Conservation (phyloP, 2,113 vertebrate genomes). For the Chaetura pelagica region DNA sequence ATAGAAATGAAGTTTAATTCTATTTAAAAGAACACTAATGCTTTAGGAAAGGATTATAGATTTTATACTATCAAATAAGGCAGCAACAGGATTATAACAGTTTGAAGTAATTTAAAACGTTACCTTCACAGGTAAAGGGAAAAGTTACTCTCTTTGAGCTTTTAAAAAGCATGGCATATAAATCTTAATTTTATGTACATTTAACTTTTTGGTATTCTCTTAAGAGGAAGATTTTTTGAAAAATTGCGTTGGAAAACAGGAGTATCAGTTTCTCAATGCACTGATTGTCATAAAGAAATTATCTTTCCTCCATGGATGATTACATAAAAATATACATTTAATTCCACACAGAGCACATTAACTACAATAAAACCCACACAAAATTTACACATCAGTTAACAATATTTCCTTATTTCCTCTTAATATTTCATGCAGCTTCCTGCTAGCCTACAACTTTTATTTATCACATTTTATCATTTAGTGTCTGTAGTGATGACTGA, state of each 20-base stretch:
- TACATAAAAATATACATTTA: not conserved
- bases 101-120: slow-evolving; percentile 49
- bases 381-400: not conserved
- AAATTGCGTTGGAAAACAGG: not conserved
- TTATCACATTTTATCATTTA: not conserved
- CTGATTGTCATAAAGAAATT: not conserved
- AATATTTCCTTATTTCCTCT: not conserved
- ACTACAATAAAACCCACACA: not conserved
- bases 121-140: slow-evolving; percentile 36
- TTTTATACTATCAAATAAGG: slow-evolving; percentile 42
- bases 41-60: slow-evolving; percentile 55
- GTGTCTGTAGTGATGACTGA: not conserved
- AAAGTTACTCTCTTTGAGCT: not conserved
- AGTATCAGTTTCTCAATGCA: not conserved
- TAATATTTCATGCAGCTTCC: not conserved
- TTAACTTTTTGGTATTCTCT: not conserved
- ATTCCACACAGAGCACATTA: not conserved
- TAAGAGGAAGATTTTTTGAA: not conserved
- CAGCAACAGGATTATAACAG: slow-evolving; percentile 40
- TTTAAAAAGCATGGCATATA: not conserved
- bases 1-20: not conserved
- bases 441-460: not conserved
- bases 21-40: slow-evolving; percentile 3
- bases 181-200: not conserved
- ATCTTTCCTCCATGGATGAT: not conserved